phyloP scores from a whole-genome alignment of 2,888 invertebrate genomes.

The Eupelmus urozonus region DNA sequence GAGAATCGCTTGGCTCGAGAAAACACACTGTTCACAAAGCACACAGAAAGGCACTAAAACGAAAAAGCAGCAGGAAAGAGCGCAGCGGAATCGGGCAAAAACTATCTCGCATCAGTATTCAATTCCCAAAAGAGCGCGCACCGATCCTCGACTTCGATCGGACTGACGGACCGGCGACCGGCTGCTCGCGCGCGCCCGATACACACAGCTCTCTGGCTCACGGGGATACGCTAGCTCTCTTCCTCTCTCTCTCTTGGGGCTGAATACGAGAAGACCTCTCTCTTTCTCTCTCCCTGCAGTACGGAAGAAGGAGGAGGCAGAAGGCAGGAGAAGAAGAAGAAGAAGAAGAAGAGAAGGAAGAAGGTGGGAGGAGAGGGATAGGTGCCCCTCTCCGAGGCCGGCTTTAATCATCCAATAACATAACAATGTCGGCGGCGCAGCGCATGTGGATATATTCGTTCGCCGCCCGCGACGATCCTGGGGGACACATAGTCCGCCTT shows the following conservation, averaged over 20 bases:
- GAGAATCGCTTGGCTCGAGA: too few relatives aligned
- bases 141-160: too few relatives aligned
- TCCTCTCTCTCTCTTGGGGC: conserved; percentile 15
- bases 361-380: neutral
- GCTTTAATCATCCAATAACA: conserved; percentile 53
- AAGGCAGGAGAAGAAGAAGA: neutral
- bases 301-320: neutral
- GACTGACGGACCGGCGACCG: neutral
- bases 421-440: conserved; percentile 45
- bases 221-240: conserved; percentile 19
- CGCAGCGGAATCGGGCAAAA: too few relatives aligned
- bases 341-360: conserved; percentile 15
- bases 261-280: conserved; percentile 31
- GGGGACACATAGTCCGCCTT: neutral
- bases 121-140: too few relatives aligned
- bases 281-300: conserved; percentile 14
- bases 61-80: too few relatives aligned
- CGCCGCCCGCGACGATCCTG: conserved; percentile 16
- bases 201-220: neutral
- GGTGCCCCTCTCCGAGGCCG: conserved; percentile 13
- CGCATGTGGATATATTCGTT: conserved; percentile 13
- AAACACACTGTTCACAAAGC: too few relatives aligned
- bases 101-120: too few relatives aligned
- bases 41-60: too few relatives aligned
- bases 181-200: neutral